Conservation (phyloP, 2,797 vertebrate species). For the Gymnothorax javanicus region DNA sequence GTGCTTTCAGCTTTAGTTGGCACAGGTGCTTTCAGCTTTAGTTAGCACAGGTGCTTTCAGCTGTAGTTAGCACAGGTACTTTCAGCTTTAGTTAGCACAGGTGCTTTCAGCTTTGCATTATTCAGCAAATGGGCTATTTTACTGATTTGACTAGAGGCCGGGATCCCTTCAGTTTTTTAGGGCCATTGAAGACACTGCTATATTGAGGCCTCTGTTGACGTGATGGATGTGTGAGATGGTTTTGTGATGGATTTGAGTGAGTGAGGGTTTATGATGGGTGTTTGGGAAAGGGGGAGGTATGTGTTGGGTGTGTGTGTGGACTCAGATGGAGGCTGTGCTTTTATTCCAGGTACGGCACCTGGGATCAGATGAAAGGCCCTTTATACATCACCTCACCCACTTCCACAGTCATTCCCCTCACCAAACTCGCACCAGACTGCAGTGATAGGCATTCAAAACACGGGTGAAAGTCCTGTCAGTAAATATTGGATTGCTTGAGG, state of each 20-base stretch:
- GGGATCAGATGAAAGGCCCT: conserved; percentile 13
- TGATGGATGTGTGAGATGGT: neutral
- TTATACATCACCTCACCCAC: neutral
- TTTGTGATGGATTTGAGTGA: neutral
- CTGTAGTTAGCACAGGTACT: no score
- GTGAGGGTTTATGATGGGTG: no score
- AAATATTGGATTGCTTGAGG: conserved; percentile 10
- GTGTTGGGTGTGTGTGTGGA: neutral
- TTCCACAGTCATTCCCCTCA: neutral
- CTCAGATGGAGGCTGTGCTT: neutral
- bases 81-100: no score
- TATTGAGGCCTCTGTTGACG: neutral
- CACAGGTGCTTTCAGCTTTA: no score
- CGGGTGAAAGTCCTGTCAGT: neutral
- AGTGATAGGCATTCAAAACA: neutral
- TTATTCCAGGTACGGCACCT: conserved; percentile 12
- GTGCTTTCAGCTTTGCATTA: no score
- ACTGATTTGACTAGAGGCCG: no score
- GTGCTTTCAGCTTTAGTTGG: no score
- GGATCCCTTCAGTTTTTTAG: no score
- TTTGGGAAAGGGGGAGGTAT: no score
- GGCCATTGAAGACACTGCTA: neutral
- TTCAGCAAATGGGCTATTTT: no score
- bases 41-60: no score
- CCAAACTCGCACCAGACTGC: neutral